Evolutionary conservation across 2,797 vertebrate species (phyloP).

Genomic region (Anolis apletophallus): DNA sequence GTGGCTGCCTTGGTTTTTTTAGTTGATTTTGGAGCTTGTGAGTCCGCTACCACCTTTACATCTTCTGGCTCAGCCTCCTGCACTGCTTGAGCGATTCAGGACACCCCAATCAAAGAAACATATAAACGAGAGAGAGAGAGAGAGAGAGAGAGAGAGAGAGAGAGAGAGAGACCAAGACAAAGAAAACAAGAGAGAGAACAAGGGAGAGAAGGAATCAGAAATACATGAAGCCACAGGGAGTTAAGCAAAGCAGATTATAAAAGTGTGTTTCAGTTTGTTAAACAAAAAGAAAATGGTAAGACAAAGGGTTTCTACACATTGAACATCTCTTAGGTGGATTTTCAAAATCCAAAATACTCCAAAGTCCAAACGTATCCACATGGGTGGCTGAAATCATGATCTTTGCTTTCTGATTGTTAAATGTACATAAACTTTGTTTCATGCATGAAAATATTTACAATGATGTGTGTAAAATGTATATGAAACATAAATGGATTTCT

Average conservation of each 20-base stretch:
- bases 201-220: slow-evolving; percentile 52
- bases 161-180: slow-evolving; percentile 18
- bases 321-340: neutral
- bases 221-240: slow-evolving; percentile 51
- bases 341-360: too few species aligned
- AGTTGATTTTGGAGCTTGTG: slow-evolving; percentile 87
- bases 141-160: neutral
- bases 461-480: too few species aligned
- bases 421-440: too few species aligned
- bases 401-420: too few species aligned
- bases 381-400: too few species aligned
- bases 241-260: slow-evolving; percentile 49
- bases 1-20: slow-evolving; percentile 91
- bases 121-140: slow-evolving; percentile 25
- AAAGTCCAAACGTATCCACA: too few species aligned
- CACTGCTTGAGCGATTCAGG: slow-evolving; percentile 81
- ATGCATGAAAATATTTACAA: too few species aligned
- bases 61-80: slow-evolving; percentile 94
- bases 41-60: slow-evolving; percentile 84
- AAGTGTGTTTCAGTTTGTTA: slow-evolving; percentile 40
- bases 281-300: slow-evolving; percentile 43
- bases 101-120: slow-evolving; percentile 51
- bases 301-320: slow-evolving; percentile 17
- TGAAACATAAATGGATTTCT: too few species aligned
- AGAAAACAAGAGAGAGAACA: slow-evolving; percentile 34